Evolutionary conservation across 2,113 vertebrate species (phyloP), one percentile per base, ranked within the genome.

Genomic region (Pterocles orientalis): DNA sequence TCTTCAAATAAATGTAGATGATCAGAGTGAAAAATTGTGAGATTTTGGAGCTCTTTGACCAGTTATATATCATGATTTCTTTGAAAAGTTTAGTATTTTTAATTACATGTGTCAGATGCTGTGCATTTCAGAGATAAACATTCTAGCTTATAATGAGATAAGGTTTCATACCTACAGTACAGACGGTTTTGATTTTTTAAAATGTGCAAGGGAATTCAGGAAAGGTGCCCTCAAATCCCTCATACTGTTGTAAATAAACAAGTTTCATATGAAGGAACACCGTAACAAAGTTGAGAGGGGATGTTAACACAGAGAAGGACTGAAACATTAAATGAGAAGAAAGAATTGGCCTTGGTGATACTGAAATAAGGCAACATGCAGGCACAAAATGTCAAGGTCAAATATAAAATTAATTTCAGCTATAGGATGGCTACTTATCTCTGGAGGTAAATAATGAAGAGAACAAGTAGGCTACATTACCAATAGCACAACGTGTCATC

Each of bases 21-120:
- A 94, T 93, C 43, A 90, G 14, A 88, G 61, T 50, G 53, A 92
- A 93, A 90, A 93, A 86, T 95, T 85, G 69, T 12, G 24, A 66
- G 13, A 26, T 57, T 88, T 92, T 20, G 70, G 60, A 86, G 24
- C 14, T 86, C 84, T 92, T 86, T 88, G 85, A 83, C 47, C 53
- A 81, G 47, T 75, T 26, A 41, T 73, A 20, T 65, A 78, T 64
- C 16, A 86, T 8, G 12, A 88, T 47, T 45, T 18, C 33, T 91
- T 95, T 93, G 58, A 95, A 88, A 90, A 73, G 10, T 82, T 88
- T 60, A 53, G 24, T 26, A 36, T 54, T 93, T 93, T 86, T 88
- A 86, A 86, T 80, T 86, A 61, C 14, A 60, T 33, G 10, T 86
- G 36, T 77, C 47, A 91, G 45, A 77, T 77, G 12, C 3, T 83